A percentile compares a stretch with the other conserved stretches of the same genome.
These are phyloP conservation scores for Empis stercorea DNA, from an alignment of 2,888 invertebrate genomes.

Conservation along the genomic window DNA sequence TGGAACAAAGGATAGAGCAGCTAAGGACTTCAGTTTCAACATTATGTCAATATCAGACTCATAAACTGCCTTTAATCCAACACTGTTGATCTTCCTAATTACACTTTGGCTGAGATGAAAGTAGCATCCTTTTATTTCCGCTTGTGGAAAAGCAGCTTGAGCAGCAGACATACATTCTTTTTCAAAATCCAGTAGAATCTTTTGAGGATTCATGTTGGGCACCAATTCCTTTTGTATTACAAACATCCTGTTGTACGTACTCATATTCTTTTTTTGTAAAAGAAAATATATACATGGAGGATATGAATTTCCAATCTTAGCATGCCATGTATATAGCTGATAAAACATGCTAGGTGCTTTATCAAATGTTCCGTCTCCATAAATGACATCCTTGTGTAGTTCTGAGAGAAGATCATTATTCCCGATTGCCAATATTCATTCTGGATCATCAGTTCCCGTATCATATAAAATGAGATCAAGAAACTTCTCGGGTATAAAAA, in stretches of 20 bases:
- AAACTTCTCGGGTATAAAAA: neutral
- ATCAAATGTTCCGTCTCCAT: no score
- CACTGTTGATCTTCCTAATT: neutral
- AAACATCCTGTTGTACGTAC: no score
- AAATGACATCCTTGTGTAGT: no score
- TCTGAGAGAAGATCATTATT: no score
- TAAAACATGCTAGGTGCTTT: no score
- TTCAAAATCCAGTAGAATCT: neutral
- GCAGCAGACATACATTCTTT: neutral
- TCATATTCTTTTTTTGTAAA: no score
- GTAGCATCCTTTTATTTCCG: neutral
- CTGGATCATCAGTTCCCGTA: neutral
- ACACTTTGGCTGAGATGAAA: neutral
- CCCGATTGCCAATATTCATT: no score
- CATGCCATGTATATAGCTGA: no score
- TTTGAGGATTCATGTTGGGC: neutral
- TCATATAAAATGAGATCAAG: neutral
- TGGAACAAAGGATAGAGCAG: neutral
- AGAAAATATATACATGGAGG: no score
- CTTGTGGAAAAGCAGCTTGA: neutral
- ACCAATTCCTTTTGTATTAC: neutral
- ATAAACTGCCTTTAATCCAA: neutral
- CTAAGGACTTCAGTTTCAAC: neutral
- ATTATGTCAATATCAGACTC: neutral
- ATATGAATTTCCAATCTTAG: no score